phyloP scores from a whole-genome alignment of 2,888 invertebrate genomes.

The Thumatha senex region DNA sequence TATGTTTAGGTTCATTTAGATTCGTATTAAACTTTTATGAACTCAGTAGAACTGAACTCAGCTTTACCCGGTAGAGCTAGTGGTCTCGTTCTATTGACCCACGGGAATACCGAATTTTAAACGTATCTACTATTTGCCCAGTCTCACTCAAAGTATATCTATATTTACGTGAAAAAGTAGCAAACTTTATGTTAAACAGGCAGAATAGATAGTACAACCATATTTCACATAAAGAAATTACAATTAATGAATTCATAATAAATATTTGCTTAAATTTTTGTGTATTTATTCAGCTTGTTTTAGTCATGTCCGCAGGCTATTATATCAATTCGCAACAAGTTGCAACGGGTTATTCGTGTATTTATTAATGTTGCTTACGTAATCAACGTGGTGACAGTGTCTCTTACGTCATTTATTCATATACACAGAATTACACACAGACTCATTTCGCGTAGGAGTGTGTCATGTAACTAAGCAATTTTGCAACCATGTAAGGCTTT shows the following conservation, averaged over 20 bases:
- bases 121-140: too few species aligned
- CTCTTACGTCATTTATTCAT: constrained; percentile 29
- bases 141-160: too few species aligned
- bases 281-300: not conserved
- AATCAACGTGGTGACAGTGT: constrained; percentile 14
- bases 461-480: constrained; percentile 24
- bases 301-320: not conserved
- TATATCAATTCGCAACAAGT: constrained; percentile 24
- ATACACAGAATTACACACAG: constrained; percentile 16
- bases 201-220: too few species aligned
- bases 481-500: constrained; percentile 36
- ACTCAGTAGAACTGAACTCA: too few species aligned
- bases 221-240: too few species aligned
- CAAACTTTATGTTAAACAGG: too few species aligned
- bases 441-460: constrained; percentile 15
- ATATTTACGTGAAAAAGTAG: too few species aligned
- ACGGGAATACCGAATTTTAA: too few species aligned
- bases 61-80: too few species aligned
- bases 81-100: too few species aligned
- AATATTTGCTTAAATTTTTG: not conserved
- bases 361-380: constrained; percentile 30
- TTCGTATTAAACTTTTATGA: too few species aligned
- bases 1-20: too few species aligned
- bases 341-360: constrained; percentile 14
- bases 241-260: not conserved